Conservation (phyloP, 2,888 invertebrate genomes). For the Archaeoteleia sp. region DNA sequence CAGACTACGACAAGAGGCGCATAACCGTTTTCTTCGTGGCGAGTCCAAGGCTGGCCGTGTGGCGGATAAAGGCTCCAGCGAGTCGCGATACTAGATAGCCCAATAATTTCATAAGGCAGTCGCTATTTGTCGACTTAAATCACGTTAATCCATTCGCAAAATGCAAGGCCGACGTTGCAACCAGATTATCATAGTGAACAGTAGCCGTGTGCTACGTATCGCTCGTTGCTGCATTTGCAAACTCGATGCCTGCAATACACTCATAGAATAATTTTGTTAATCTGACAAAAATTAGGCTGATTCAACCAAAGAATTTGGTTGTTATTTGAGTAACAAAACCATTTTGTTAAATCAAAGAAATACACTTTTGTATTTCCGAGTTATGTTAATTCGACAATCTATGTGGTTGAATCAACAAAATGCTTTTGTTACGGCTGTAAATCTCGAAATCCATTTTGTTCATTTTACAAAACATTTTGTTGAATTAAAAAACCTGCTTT, state of each 20-base stretch:
- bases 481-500: too few relatives aligned
- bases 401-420: too few relatives aligned
- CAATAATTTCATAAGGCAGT: conserved; percentile 67
- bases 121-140: conserved; percentile 68
- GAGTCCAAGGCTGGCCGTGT: conserved; percentile 48
- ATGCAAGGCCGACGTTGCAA: conserved; percentile 51
- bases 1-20: conserved; percentile 49
- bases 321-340: too few relatives aligned
- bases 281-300: too few relatives aligned
- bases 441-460: too few relatives aligned
- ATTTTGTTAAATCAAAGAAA: too few relatives aligned
- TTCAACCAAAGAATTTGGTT: too few relatives aligned
- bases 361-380: too few relatives aligned
- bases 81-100: conserved; percentile 57
- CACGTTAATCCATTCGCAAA: conserved; percentile 65
- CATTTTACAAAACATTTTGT: too few relatives aligned
- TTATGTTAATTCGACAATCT: too few relatives aligned
- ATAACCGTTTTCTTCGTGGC: conserved; percentile 40
- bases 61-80: conserved; percentile 47
- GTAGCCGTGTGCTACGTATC: conserved; percentile 31
- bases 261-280: too few relatives aligned
- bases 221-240: conserved; percentile 19
- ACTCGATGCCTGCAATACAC: conserved; percentile 21
- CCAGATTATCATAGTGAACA: conserved; percentile 51
- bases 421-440: too few relatives aligned